These are phyloP conservation scores for Yasuhikotakia modesta DNA, from an alignment of 2,797 vertebrate species.

Conservation along the genomic window DNA sequence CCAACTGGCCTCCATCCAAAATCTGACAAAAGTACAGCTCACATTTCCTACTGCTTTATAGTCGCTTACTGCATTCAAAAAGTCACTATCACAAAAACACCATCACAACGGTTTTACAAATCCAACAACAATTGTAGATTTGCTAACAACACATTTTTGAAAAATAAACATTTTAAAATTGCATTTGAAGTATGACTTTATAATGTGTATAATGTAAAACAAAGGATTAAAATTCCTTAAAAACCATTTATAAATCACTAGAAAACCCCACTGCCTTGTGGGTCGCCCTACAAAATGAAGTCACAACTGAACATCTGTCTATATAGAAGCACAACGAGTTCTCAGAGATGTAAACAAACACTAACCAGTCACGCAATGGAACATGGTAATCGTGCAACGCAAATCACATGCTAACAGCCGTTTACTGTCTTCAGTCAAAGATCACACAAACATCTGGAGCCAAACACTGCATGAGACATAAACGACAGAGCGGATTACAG, in stretches of 20 bases:
- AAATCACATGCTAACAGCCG: background rate
- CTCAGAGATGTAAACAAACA: background rate
- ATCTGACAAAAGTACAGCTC: background rate
- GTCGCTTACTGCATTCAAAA: too few relatives aligned
- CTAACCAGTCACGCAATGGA: background rate
- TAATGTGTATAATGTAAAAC: too few relatives aligned
- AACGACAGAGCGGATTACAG: conserved; percentile 11
- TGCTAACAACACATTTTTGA: too few relatives aligned
- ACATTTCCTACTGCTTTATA: background rate
- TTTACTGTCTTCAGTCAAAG: background rate
- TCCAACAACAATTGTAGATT: too few relatives aligned
- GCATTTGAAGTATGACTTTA: too few relatives aligned
- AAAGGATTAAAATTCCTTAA: too few relatives aligned
- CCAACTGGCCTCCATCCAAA: background rate
- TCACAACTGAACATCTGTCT: too few relatives aligned
- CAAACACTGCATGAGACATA: conserved; percentile 19
- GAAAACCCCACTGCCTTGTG: too few relatives aligned
- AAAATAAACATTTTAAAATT: too few relatives aligned
- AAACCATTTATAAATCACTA: background rate
- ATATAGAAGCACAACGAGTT: background rate
- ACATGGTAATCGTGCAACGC: background rate
- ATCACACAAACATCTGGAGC: background rate
- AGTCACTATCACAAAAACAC: too few relatives aligned
- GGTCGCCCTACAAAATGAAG: too few relatives aligned
- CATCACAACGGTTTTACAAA: too few relatives aligned